These are phyloP conservation scores for Imbricaverruca yamaguchii DNA, from an alignment of 2,888 invertebrate species.

Conservation along the genomic window DNA sequence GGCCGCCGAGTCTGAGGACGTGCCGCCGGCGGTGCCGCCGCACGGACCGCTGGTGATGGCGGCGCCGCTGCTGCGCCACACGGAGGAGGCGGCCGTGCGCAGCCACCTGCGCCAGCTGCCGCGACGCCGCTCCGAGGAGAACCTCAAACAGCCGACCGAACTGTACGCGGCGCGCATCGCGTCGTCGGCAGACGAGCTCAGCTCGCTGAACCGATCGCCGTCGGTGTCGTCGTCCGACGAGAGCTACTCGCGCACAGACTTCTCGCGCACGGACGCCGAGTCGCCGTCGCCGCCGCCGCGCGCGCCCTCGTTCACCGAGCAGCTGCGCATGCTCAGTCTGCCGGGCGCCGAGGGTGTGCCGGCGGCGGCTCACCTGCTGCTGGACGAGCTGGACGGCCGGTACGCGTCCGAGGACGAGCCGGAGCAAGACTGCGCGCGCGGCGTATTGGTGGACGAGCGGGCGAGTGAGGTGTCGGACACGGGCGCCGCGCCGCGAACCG, in stretches of 20 bases:
- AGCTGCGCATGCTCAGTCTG: slow-evolving; percentile 76
- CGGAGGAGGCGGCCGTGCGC: slow-evolving; percentile 34
- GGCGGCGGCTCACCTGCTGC: not conserved
- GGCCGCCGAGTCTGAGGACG: slow-evolving; percentile 11
- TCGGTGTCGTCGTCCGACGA: slow-evolving; percentile 78
- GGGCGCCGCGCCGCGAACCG: slow-evolving; percentile 27
- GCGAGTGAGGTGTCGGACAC: not conserved
- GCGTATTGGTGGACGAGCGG: not conserved
- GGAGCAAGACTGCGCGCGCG: not conserved
- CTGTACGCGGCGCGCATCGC: slow-evolving; percentile 41
- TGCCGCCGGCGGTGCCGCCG: slow-evolving; percentile 30
- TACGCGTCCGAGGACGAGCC: slow-evolving; percentile 23
- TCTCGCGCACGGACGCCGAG: slow-evolving; percentile 64
- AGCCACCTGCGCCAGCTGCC: slow-evolving; percentile 43
- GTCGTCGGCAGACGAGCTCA: slow-evolving; percentile 74
- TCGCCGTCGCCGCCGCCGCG: slow-evolving; percentile 41
- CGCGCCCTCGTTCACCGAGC: slow-evolving; percentile 39
- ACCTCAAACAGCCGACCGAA: slow-evolving; percentile 47
- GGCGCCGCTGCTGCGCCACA: slow-evolving; percentile 33
- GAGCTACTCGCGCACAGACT: slow-evolving; percentile 53
- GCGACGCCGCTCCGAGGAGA: slow-evolving; percentile 60
- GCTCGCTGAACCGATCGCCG: slow-evolving; percentile 70
- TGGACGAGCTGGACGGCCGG: slow-evolving; percentile 1
- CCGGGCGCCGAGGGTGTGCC: slow-evolving; percentile 59
- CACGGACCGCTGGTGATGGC: slow-evolving; percentile 32